These are phyloP conservation scores for Potorous gilbertii DNA, from an alignment of 2,797 vertebrate species.

Conservation along the genomic window DNA sequence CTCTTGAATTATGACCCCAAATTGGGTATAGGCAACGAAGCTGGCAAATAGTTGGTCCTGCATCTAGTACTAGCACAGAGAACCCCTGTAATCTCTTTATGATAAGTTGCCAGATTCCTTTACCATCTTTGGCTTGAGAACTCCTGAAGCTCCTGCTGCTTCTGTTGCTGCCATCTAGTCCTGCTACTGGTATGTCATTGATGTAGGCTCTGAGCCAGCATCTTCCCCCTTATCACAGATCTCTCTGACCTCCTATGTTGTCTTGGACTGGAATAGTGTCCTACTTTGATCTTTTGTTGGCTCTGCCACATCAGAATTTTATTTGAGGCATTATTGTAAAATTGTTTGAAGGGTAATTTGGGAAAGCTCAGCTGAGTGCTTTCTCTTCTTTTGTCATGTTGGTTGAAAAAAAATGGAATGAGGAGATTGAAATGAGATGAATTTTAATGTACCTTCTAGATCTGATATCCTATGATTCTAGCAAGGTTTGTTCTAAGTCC, in stretches of 20 bases:
- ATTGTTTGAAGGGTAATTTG: background rate
- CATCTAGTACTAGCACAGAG: background rate
- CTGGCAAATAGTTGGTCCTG: background rate
- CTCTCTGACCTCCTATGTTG: background rate
- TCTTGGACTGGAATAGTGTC: background rate
- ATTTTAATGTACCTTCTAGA: background rate
- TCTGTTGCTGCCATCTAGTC: background rate
- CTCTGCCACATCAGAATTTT: background rate
- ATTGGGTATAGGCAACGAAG: background rate
- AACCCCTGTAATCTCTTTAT: background rate
- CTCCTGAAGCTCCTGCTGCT: background rate
- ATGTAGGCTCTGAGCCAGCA: background rate
- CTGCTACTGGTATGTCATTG: background rate
- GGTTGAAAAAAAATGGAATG: background rate
- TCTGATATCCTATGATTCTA: background rate
- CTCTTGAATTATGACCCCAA: background rate
- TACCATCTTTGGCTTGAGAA: background rate
- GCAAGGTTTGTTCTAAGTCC: background rate
- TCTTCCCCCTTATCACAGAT: background rate
- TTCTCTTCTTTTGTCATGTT: background rate
- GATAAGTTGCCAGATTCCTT: background rate
- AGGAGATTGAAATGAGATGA: background rate
- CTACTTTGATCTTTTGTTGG: background rate
- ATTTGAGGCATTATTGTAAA: background rate
- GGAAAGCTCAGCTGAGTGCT: background rate